Evolutionary conservation across 2,113 vertebrate genomes (phyloP).

Genomic region (Melanotaenia duboulayi): DNA sequence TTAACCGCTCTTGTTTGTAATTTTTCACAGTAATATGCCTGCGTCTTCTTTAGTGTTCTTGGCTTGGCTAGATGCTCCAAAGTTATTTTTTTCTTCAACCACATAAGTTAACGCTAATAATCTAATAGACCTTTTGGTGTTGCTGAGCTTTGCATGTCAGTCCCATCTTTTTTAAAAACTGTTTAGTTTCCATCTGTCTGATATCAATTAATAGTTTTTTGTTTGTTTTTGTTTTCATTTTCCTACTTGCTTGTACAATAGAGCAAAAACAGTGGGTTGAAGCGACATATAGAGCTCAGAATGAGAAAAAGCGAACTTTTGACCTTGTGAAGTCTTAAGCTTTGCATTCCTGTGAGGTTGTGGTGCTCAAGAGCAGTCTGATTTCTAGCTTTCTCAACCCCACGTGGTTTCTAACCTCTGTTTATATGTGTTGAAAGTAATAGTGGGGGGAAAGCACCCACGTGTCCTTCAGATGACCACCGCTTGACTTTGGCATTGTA

Average conservation of each 20-base stretch:
- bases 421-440: constrained; percentile 15
- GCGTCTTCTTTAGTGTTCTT: not conserved
- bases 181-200: too few relatives aligned
- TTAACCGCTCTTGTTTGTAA: not conserved
- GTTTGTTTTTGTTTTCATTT: too few relatives aligned
- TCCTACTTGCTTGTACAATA: too few relatives aligned
- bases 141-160: not conserved
- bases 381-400: constrained; percentile 54
- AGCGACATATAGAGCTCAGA: not conserved
- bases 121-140: not conserved
- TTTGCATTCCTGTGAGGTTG: constrained; percentile 48
- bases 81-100: not conserved
- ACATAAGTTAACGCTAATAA: not conserved
- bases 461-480: constrained; percentile 44
- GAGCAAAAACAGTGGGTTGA: not conserved
- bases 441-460: constrained; percentile 7
- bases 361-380: constrained; percentile 33
- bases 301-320: constrained; percentile 11
- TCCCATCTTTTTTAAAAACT: too few relatives aligned
- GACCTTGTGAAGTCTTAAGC: constrained; percentile 51
- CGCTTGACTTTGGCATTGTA: constrained; percentile 51
- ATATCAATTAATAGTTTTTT: too few relatives aligned
- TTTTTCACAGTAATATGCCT: not conserved
- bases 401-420: constrained; percentile 52
- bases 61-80: not conserved